phyloP scores from a whole-genome alignment of 2,888 invertebrate genomes.

The Ectemnius lituratus region DNA sequence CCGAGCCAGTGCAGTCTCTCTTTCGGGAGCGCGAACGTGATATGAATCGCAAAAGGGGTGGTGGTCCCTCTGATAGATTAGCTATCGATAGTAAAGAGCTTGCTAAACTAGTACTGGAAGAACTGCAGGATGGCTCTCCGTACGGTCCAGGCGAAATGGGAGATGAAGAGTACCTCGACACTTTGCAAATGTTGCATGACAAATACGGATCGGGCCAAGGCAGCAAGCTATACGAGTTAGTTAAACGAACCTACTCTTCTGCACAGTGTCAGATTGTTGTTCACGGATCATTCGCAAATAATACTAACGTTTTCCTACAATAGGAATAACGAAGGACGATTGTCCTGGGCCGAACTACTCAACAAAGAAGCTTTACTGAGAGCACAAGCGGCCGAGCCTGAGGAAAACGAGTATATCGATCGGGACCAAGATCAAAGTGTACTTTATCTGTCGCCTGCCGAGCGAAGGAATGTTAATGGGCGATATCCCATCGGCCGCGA shows the following conservation, averaged over 20 bases:
- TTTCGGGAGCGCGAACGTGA: conserved; percentile 72
- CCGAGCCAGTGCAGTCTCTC: conserved; percentile 63
- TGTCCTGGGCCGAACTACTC: conserved; percentile 62
- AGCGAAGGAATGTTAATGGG: conserved; percentile 69
- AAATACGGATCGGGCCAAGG: conserved; percentile 55
- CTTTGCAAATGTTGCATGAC: conserved; percentile 59
- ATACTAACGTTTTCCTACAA: neutral
- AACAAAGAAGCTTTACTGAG: conserved; percentile 48
- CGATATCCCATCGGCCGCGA: conserved; percentile 69
- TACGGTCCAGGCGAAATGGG: conserved; percentile 53
- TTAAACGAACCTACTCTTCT: neutral
- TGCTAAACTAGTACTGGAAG: conserved; percentile 58
- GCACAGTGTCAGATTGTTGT: neutral
- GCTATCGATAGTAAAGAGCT: conserved; percentile 50
- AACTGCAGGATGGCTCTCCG: conserved; percentile 55
- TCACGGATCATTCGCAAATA: neutral
- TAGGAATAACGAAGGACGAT: conserved; percentile 51
- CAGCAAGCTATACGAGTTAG: conserved; percentile 60
- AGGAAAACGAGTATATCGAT: conserved; percentile 55
- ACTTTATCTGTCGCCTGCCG: conserved; percentile 57
- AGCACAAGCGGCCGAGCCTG: conserved; percentile 44
- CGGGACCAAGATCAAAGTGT: conserved; percentile 58
- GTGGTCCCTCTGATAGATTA: conserved; percentile 26
- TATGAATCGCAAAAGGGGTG: conserved; percentile 61
- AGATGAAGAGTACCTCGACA: conserved; percentile 59